A percentile compares a stretch with the other conserved stretches of the same genome.
These are phyloP conservation scores for Siphlonurus alternatus DNA, from an alignment of 2,888 invertebrate species.

Conservation along the genomic window DNA sequence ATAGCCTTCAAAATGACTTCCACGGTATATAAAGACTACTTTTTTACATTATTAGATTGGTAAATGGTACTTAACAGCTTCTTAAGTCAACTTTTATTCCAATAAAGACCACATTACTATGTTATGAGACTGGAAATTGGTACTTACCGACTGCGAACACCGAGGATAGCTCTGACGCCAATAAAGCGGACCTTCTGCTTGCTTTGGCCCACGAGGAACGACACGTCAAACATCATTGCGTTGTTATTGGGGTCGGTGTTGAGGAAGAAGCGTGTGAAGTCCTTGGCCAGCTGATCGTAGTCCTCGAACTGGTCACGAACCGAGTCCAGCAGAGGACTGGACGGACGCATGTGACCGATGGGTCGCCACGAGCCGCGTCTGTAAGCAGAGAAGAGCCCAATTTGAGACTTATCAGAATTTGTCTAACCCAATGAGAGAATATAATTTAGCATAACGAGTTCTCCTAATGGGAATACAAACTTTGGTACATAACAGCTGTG, in stretches of 20 bases:
- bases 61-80: too few relatives aligned
- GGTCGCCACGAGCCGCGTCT: slow-evolving; percentile 78
- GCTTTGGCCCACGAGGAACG: slow-evolving; percentile 79
- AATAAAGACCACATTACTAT: too few relatives aligned
- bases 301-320: slow-evolving; percentile 88
- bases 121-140: background rate
- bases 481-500: background rate
- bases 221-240: slow-evolving; percentile 74
- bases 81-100: too few relatives aligned
- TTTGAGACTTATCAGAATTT: too few relatives aligned
- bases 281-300: slow-evolving; percentile 84
- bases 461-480: background rate
- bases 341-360: slow-evolving; percentile 87
- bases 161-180: slow-evolving; percentile 79
- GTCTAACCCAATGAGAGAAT: too few relatives aligned
- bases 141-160: slow-evolving; percentile 67
- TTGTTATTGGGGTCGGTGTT: slow-evolving; percentile 70
- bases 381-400: slow-evolving; percentile 9
- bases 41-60: too few relatives aligned
- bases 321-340: slow-evolving; percentile 79
- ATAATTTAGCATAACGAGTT: background rate
- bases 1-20: too few relatives aligned
- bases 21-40: too few relatives aligned
- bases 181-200: slow-evolving; percentile 83
- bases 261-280: slow-evolving; percentile 76